Conservation (phyloP, 2,888 invertebrate species). For the Ceratothoa steindachneri region DNA sequence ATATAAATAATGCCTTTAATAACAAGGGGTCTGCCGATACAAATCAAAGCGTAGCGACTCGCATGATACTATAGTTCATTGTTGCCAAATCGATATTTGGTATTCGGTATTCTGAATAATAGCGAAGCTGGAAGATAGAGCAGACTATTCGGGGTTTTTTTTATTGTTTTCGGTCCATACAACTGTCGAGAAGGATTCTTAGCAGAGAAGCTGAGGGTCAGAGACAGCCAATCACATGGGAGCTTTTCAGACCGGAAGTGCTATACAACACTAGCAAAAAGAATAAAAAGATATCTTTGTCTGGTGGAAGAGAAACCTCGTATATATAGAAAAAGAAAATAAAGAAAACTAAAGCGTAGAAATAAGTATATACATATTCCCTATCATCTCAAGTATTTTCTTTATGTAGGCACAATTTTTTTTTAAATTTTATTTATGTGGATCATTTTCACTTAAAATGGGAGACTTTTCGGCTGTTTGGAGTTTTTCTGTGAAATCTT, state of each 20-base stretch:
- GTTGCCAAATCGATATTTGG: neutral
- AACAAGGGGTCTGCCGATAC: too few species aligned
- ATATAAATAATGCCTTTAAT: too few species aligned
- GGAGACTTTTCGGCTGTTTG: too few species aligned
- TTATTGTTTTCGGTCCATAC: neutral
- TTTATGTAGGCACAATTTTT: too few species aligned
- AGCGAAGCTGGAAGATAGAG: neutral
- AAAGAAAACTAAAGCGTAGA: neutral
- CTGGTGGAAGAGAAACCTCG: neutral
- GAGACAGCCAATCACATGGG: neutral
- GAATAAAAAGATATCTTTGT: neutral
- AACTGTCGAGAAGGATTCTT: neutral
- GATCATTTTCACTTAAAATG: too few species aligned
- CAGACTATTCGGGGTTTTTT: neutral
- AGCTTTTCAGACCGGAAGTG: neutral
- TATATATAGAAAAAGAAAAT: neutral
- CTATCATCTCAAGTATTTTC: too few species aligned
- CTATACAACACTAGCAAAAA: neutral
- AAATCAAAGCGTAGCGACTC: too few species aligned
- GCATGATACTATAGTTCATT: too few species aligned
- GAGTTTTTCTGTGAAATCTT: too few species aligned
- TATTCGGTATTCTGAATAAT: neutral
- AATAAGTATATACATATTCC: neutral
- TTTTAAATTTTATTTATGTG: too few species aligned
- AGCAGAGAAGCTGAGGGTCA: neutral